Conservation (phyloP, 2,113 vertebrate species). For the Bos javanicus region DNA sequence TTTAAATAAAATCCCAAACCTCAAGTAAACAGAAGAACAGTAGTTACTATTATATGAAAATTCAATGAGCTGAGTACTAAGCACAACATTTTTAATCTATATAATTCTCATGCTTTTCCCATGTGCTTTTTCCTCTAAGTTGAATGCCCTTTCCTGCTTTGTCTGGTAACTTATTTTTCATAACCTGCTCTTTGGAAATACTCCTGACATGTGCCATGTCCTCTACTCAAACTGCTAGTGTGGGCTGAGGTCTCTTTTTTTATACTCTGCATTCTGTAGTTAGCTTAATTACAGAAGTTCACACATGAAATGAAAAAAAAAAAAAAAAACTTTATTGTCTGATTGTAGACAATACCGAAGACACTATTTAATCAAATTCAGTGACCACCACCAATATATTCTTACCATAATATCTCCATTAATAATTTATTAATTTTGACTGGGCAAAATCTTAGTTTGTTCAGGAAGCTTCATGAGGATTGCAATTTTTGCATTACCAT, state of each 20-base stretch:
- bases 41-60: neutral
- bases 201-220: neutral
- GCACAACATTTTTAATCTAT: neutral
- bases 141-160: neutral
- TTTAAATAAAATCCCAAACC: neutral
- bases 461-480: neutral
- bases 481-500: neutral
- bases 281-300: slow-evolving; percentile 2
- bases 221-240: neutral
- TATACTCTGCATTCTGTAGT: neutral
- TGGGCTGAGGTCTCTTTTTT: neutral
- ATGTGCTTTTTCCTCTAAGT: neutral
- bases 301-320: neutral
- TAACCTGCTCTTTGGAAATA: neutral
- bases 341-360: neutral
- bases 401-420: neutral
- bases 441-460: neutral
- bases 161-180: neutral
- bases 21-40: neutral
- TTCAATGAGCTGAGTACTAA: neutral
- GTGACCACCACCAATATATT: neutral
- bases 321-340: neutral
- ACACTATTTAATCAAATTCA: slow-evolving; percentile 18
- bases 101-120: neutral
- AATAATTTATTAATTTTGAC: slow-evolving; percentile 18